These are phyloP conservation scores for Hydraecia micacea DNA, from an alignment of 2,888 invertebrate genomes.

Conservation along the genomic window DNA sequence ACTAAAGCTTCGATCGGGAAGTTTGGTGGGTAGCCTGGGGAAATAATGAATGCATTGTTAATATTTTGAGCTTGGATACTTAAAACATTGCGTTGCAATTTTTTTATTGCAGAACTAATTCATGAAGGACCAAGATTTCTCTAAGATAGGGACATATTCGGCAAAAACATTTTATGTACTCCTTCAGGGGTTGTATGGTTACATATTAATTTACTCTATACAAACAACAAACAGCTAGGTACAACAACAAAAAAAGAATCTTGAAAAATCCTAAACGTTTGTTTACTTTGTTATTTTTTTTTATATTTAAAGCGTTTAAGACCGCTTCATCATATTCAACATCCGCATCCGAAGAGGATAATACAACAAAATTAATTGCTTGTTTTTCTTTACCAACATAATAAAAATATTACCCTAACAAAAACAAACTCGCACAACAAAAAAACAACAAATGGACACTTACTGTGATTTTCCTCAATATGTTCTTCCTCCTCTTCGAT, in stretches of 20 bases:
- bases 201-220: not conserved
- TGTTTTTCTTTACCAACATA: conserved; percentile 32
- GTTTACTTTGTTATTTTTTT: conserved; percentile 14
- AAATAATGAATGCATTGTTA: conserved; percentile 63
- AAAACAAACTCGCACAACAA: conserved; percentile 38
- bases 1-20: conserved; percentile 90
- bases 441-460: conserved; percentile 66
- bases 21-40: conserved; percentile 90
- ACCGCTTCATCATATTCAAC: conserved; percentile 4
- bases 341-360: conserved; percentile 9
- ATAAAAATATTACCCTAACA: conserved; percentile 28
- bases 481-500: conserved; percentile 87
- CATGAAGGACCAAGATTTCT: too few relatives aligned
- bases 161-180: not conserved
- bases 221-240: not conserved
- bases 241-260: not conserved
- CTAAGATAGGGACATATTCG: too few relatives aligned
- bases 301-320: not conserved
- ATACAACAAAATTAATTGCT: conserved; percentile 15
- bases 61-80: not conserved
- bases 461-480: conserved; percentile 85
- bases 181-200: not conserved
- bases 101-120: not conserved
- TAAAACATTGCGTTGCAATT: not conserved
- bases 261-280: not conserved